These are phyloP conservation scores for Lutjanus campechanus DNA, from an alignment of 2,797 vertebrate genomes.

Conservation along the genomic window DNA sequence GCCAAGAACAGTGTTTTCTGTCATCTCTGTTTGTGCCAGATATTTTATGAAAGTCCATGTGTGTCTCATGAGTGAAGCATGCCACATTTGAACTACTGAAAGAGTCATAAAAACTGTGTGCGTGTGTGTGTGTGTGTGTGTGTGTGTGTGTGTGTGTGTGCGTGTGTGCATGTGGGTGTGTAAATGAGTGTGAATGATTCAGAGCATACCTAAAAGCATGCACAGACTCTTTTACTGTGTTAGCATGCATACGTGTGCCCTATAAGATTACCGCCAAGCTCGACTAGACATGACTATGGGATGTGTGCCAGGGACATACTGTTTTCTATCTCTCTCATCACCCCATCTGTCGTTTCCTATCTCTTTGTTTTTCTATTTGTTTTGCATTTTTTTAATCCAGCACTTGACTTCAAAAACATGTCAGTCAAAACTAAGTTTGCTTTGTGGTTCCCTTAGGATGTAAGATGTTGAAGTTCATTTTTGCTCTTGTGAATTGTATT, in stretches of 20 bases:
- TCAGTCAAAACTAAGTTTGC: conserved; percentile 25
- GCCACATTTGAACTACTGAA: conserved; percentile 36
- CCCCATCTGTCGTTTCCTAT: conserved; percentile 13
- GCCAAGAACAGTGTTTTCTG: conserved; percentile 52
- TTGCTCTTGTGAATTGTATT: background rate
- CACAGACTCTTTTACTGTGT: conserved; percentile 42
- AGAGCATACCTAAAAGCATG: conserved; percentile 55
- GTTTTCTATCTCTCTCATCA: conserved; percentile 32
- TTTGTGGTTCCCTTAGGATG: conserved; percentile 1
- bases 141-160: conserved; percentile 2
- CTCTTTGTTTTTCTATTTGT: conserved; percentile 19
- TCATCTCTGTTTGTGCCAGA: conserved; percentile 44
- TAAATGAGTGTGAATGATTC: conserved; percentile 39
- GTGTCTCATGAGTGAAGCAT: conserved; percentile 54
- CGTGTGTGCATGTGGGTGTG: conserved; percentile 14
- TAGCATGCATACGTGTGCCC: conserved; percentile 25
- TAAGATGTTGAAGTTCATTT: background rate
- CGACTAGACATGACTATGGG: conserved; percentile 70
- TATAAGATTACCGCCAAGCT: conserved; percentile 56
- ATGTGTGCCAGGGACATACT: conserved; percentile 60
- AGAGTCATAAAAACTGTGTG: conserved; percentile 34
- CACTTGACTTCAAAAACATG: conserved; percentile 43
- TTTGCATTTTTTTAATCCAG: conserved; percentile 12
- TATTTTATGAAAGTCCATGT: conserved; percentile 48
- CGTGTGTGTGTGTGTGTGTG: conserved; percentile 16